These are phyloP conservation scores for Apteryx owenii DNA, from an alignment of 2,113 vertebrate genomes.

Conservation along the genomic window DNA sequence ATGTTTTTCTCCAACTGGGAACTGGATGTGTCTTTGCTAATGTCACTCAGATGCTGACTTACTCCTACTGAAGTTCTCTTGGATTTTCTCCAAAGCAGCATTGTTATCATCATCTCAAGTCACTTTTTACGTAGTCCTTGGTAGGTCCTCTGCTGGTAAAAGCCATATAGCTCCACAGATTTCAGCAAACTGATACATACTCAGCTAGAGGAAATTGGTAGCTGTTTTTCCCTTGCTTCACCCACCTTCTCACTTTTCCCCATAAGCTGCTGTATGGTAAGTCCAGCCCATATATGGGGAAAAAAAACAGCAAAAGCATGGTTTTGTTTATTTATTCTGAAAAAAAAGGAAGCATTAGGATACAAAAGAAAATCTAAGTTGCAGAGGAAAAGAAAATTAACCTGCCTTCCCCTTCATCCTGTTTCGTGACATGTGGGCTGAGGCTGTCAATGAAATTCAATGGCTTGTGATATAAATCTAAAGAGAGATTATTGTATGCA, in stretches of 20 bases:
- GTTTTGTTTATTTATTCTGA: not conserved
- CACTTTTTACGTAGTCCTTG: not conserved
- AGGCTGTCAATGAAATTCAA: not conserved
- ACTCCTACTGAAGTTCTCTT: not conserved
- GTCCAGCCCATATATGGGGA: not conserved
- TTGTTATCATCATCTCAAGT: not conserved
- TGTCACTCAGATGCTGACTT: constrained; percentile 12
- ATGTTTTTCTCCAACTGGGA: not conserved
- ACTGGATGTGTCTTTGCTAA: not conserved
- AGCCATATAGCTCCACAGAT: not conserved
- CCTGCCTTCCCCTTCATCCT: not conserved
- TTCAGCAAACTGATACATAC: not conserved
- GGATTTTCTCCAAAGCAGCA: not conserved
- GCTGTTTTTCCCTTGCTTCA: no score
- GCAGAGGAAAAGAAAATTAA: not conserved
- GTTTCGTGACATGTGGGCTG: not conserved
- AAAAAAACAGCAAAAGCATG: not conserved
- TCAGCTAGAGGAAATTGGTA: not conserved
- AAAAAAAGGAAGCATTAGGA: not conserved
- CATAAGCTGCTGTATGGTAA: not conserved
- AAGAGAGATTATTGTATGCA: not conserved
- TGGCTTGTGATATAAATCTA: not conserved
- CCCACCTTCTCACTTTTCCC: not conserved
- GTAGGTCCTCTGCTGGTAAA: not conserved
- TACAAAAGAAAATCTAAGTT: not conserved